Percentiles rank a stretch among this genome's conserved stretches.
phyloP scores from a whole-genome alignment of 2,113 vertebrate genomes.

The Oryzias woworae region DNA sequence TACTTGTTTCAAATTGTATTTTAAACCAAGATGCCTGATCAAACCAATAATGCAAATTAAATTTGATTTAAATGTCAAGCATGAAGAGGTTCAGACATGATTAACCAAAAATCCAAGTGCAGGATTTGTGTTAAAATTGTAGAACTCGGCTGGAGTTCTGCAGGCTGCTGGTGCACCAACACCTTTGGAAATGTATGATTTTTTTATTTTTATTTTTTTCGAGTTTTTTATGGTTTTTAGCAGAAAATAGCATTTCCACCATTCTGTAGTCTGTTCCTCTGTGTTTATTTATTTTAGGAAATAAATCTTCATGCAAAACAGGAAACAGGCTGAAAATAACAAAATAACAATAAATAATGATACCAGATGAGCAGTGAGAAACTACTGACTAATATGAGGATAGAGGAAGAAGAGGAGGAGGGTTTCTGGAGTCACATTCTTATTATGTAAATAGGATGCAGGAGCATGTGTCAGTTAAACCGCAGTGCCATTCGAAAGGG shows the following conservation, averaged over 20 bases:
- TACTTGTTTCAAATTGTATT: too few relatives aligned
- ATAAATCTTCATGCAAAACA: constrained; percentile 1
- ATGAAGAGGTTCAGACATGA: too few relatives aligned
- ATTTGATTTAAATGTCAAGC: too few relatives aligned
- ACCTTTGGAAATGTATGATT: constrained; percentile 43
- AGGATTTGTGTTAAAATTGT: too few relatives aligned
- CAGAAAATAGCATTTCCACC: constrained; percentile 19
- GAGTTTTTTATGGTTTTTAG: constrained; percentile 14
- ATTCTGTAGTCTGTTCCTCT: constrained; percentile 35
- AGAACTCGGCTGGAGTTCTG: too few relatives aligned
- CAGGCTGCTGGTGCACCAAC: constrained; percentile 2
- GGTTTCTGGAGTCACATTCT: constrained; percentile 59
- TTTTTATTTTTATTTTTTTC: constrained; percentile 39
- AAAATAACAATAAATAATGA: too few relatives aligned
- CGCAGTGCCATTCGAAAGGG: constrained; percentile 68
- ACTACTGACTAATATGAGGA: constrained; percentile 20
- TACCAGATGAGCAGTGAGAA: background rate
- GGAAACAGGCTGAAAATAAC: background rate
- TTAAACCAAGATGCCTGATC: too few relatives aligned
- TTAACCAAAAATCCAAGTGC: too few relatives aligned
- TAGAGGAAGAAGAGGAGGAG: background rate
- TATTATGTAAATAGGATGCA: constrained; percentile 76
- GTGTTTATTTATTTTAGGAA: constrained; percentile 20
- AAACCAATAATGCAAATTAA: too few relatives aligned
- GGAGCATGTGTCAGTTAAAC: constrained; percentile 68